Evolutionary conservation across 2,888 invertebrate genomes (phyloP).

Genomic region (Caenorhabditis japonica): DNA sequence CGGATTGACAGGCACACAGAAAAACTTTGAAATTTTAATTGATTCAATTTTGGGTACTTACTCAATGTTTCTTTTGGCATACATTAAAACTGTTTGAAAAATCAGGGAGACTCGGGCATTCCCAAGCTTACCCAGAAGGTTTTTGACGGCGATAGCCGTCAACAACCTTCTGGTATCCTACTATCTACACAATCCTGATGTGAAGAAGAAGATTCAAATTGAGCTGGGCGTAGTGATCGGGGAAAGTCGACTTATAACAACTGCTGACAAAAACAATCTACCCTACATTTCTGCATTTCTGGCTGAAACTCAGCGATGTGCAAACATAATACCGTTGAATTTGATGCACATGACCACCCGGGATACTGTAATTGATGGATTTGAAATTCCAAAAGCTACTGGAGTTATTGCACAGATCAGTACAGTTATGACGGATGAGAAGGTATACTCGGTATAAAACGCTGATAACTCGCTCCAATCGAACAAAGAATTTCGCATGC

Average conservation of each 20-base stretch:
- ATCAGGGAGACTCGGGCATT: too few species aligned
- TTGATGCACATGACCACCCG: slow-evolving; percentile 25
- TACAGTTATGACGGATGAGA: slow-evolving; percentile 50
- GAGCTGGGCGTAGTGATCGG: slow-evolving; percentile 55
- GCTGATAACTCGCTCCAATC: background rate
- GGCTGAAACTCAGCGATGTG: slow-evolving; percentile 52
- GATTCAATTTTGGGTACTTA: too few species aligned
- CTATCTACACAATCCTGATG: slow-evolving; percentile 43
- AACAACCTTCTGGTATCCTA: too few species aligned
- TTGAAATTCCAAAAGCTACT: slow-evolving; percentile 20
- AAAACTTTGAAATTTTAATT: too few species aligned
- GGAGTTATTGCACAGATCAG: slow-evolving; percentile 56
- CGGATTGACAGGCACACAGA: too few species aligned
- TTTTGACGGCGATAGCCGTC: too few species aligned
- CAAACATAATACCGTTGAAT: slow-evolving; percentile 40
- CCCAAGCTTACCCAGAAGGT: too few species aligned
- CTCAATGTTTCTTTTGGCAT: too few species aligned
- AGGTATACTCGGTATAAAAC: slow-evolving; percentile 6
- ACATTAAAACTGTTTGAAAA: too few species aligned
- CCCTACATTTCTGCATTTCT: slow-evolving; percentile 58
- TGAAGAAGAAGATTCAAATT: slow-evolving; percentile 50
- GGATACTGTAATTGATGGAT: slow-evolving; percentile 35
- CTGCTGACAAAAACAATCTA: slow-evolving; percentile 43
- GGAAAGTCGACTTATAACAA: slow-evolving; percentile 37
- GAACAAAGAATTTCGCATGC: too few species aligned